Conservation (phyloP, 2,113 vertebrate species). For the Ophiodon elongatus region DNA sequence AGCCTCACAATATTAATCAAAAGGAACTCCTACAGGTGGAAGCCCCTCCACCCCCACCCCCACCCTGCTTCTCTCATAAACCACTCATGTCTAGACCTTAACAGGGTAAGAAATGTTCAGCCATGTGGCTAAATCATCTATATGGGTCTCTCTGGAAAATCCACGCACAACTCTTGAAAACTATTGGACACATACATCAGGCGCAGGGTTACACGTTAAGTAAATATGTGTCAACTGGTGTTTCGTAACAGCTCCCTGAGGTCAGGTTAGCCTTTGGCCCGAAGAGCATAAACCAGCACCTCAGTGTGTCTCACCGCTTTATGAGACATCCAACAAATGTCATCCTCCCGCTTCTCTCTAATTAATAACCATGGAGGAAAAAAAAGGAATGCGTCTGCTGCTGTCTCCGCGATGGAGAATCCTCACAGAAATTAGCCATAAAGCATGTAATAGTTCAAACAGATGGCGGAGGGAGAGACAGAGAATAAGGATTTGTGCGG, state of each 20-base stretch:
- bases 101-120: constrained; percentile 30
- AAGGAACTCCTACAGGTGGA: constrained; percentile 62
- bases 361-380: constrained; percentile 60
- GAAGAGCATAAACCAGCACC: constrained; percentile 53
- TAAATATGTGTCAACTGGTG: constrained; percentile 59
- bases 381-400: constrained; percentile 50
- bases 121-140: constrained; percentile 63
- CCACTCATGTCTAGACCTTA: constrained; percentile 40
- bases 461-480: constrained; percentile 39
- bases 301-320: constrained; percentile 32
- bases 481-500: constrained; percentile 36
- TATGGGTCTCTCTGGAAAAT: constrained; percentile 58
- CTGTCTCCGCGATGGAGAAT: constrained; percentile 34
- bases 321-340: constrained; percentile 52
- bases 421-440: constrained; percentile 45
- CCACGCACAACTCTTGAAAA: constrained; percentile 40
- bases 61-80: constrained; percentile 55
- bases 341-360: constrained; percentile 39
- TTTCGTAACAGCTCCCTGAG: constrained; percentile 58
- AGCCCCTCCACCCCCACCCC: background rate
- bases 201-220: constrained; percentile 47
- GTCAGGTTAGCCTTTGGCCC: constrained; percentile 70
- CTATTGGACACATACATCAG: constrained; percentile 51
- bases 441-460: constrained; percentile 59
- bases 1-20: constrained; percentile 55